Evolutionary conservation across 2,888 invertebrate genomes (phyloP).

Genomic region (Cactoblastis cactorum): DNA sequence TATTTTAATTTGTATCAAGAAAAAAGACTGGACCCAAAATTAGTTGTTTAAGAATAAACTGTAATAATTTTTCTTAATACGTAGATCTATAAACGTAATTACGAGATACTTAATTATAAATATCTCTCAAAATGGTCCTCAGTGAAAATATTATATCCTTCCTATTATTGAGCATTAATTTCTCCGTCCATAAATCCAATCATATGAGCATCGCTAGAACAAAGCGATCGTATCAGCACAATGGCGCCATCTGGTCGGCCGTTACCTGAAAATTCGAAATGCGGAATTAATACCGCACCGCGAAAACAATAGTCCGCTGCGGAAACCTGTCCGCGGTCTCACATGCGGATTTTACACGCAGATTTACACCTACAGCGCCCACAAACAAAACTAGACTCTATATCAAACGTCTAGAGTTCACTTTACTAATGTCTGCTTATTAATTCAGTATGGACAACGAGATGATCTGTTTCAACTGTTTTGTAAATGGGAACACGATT

Average conservation of each 20-base stretch:
- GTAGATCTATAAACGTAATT: no score
- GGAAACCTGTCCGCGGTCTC: slow-evolving; percentile 61
- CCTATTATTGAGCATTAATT: slow-evolving; percentile 2
- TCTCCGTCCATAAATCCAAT: slow-evolving; percentile 9
- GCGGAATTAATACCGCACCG: slow-evolving; percentile 43
- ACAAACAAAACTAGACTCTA: slow-evolving; percentile 29
- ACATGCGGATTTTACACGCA: slow-evolving; percentile 55
- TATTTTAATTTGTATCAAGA: no score
- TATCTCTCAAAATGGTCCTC: background rate
- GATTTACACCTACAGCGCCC: slow-evolving; percentile 46
- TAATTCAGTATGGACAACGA: slow-evolving; percentile 40
- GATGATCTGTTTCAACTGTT: slow-evolving; percentile 56
- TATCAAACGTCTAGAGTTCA: slow-evolving; percentile 21
- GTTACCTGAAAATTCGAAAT: slow-evolving; percentile 29
- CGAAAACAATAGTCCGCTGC: slow-evolving; percentile 53
- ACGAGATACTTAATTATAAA: background rate
- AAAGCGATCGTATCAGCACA: slow-evolving; percentile 26
- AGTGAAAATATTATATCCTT: background rate
- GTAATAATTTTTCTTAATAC: no score
- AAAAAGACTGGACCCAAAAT: no score
- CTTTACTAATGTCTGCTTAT: slow-evolving; percentile 26
- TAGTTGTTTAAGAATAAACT: no score
- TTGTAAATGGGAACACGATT: slow-evolving; percentile 62
- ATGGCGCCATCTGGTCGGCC: slow-evolving; percentile 40
- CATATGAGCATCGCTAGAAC: slow-evolving; percentile 24